These are phyloP conservation scores for Cairina moschata DNA, from an alignment of 2,113 vertebrate genomes.

Conservation along the genomic window DNA sequence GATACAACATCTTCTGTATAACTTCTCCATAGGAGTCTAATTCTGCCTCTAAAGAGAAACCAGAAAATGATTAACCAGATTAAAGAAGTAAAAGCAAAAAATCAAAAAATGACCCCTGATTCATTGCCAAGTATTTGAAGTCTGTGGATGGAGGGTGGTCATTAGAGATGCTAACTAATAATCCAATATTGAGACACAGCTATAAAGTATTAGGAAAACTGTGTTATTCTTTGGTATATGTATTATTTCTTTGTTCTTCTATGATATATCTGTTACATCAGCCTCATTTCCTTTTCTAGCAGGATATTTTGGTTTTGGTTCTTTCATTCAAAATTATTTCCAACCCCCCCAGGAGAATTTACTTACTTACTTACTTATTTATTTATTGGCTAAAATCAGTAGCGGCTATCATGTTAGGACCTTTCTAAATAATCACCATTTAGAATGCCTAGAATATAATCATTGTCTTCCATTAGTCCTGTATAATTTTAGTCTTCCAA, in stretches of 20 bases:
- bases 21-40: neutral
- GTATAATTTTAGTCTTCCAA: neutral
- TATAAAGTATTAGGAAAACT: neutral
- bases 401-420: neutral
- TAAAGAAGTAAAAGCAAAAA: neutral
- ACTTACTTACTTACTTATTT: neutral
- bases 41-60: neutral
- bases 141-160: rapidly evolving
- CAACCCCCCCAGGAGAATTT: neutral
- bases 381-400: neutral
- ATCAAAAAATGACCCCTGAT: rapidly evolving
- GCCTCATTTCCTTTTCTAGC: neutral
- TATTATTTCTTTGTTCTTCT: neutral
- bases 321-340: neutral
- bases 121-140: neutral
- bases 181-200: neutral
- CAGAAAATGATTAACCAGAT: neutral
- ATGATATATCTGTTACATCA: neutral
- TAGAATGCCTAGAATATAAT: neutral
- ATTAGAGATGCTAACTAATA: neutral
- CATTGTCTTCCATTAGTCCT: neutral
- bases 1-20: neutral
- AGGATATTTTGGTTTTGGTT: neutral
- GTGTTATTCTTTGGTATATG: neutral
- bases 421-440: neutral